These are phyloP conservation scores for Oasisia sp. DNA, from an alignment of 2,888 invertebrate species.

Conservation along the genomic window DNA sequence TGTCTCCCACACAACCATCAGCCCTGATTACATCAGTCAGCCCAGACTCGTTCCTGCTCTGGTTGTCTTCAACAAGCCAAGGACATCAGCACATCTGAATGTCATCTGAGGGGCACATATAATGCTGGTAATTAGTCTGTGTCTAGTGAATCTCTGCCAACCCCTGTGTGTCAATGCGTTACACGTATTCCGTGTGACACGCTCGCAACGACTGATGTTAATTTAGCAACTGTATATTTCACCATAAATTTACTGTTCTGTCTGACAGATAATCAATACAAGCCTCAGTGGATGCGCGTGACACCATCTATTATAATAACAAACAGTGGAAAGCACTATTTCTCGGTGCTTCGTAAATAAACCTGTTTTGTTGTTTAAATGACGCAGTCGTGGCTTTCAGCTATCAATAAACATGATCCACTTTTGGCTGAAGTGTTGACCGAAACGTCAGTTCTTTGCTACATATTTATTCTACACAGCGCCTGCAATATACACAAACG, in stretches of 20 bases:
- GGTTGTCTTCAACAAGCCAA: not conserved
- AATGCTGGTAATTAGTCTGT: not conserved
- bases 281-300: not conserved
- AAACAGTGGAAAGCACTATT: not conserved
- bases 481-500: not conserved
- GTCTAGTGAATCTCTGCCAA: not conserved
- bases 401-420: not conserved
- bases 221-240: slow-evolving; percentile 7
- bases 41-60: not conserved
- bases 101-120: not conserved
- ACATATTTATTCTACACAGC: not conserved
- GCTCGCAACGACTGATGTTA: not conserved
- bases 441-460: not conserved
- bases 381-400: not conserved
- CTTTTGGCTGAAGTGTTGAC: not conserved
- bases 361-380: slow-evolving; percentile 3
- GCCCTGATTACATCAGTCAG: not conserved
- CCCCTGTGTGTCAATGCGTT: not conserved
- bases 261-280: not conserved
- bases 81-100: not conserved
- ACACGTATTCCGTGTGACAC: not conserved
- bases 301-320: not conserved
- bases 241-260: not conserved
- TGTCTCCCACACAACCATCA: not conserved
- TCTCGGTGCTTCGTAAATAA: not conserved